Conservation (phyloP, 2,113 vertebrate species). For the Gallinago media region DNA sequence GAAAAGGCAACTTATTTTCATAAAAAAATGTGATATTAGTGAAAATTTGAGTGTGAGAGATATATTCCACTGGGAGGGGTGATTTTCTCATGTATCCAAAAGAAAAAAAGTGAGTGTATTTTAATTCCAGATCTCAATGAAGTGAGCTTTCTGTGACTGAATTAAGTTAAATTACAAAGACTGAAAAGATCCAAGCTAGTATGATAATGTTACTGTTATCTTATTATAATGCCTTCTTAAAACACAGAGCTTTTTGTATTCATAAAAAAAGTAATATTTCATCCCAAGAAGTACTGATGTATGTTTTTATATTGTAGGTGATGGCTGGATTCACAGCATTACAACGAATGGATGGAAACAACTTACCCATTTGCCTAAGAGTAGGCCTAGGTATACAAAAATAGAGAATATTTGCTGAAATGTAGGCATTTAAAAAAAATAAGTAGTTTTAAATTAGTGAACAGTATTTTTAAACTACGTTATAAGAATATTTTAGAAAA, state of each 20-base stretch:
- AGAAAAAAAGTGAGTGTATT: not conserved
- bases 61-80: not conserved
- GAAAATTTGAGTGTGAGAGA: not conserved
- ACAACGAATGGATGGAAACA: conserved; percentile 88
- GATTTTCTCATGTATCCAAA: not conserved
- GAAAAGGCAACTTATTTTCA: not conserved
- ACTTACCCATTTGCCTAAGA: conserved; percentile 85
- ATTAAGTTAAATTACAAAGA: not conserved
- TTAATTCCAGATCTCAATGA: not conserved
- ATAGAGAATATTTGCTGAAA: not conserved
- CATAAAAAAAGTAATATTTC: not conserved
- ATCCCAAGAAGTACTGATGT: not conserved
- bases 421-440: not conserved
- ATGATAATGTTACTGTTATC: not conserved
- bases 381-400: conserved; percentile 86
- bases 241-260: not conserved
- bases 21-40: not conserved
- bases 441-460: not conserved
- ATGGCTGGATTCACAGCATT: conserved; percentile 89
- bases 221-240: not conserved
- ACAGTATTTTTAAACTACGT: not conserved
- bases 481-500: not conserved
- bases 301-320: conserved; percentile 70
- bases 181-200: not conserved
- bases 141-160: not conserved